Percentiles rank a stretch among this genome's conserved stretches.
phyloP scores from a whole-genome alignment of 2,113 vertebrate species.

The Eulemur macaco region DNA sequence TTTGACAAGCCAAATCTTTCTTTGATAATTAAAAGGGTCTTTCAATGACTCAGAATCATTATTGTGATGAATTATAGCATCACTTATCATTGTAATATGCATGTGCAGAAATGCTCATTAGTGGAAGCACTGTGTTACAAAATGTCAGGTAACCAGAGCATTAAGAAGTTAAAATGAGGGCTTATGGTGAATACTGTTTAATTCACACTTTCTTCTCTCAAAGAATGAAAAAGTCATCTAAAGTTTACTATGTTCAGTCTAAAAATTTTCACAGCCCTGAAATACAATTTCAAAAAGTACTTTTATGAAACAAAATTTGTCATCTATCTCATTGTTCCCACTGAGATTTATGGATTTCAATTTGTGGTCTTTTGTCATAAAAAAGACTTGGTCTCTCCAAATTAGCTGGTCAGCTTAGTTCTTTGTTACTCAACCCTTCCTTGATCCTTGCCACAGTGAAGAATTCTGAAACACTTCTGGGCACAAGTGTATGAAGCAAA shows the following conservation, averaged over 20 bases:
- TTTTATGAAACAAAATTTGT: neutral
- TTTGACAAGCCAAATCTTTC: neutral
- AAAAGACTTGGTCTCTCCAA: neutral
- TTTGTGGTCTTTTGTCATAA: neutral
- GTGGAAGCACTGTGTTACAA: neutral
- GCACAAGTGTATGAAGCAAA: neutral
- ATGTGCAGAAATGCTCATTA: neutral
- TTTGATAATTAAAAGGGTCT: neutral
- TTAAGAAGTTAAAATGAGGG: neutral
- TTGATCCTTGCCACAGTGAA: neutral
- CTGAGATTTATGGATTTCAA: neutral
- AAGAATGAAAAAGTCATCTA: neutral
- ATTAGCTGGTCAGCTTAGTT: neutral
- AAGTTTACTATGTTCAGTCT: neutral
- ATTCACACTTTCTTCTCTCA: neutral
- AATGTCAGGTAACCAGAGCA: neutral
- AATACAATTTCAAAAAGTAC: neutral
- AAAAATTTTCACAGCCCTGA: neutral
- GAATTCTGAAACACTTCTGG: neutral
- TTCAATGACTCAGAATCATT: neutral
- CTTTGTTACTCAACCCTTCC: neutral
- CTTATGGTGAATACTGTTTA: neutral
- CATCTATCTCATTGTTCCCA: neutral
- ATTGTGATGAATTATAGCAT: neutral
- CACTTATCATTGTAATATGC: neutral